Evolutionary conservation across 2,888 invertebrate species (phyloP).

Genomic region (Pinctada fucata): DNA sequence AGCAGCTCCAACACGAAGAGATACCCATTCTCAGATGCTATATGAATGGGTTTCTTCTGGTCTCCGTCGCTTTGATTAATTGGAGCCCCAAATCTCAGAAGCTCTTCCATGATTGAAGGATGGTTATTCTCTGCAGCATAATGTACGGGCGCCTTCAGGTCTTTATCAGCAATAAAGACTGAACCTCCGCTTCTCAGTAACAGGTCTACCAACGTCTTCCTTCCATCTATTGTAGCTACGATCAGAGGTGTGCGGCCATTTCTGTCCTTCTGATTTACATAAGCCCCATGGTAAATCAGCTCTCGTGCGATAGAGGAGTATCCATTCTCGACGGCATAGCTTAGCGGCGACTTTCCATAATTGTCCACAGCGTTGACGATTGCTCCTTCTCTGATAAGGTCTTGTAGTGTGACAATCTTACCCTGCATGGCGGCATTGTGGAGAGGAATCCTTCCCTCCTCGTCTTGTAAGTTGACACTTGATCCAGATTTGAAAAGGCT

Average conservation of each 20-base stretch:
- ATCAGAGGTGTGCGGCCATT: conserved; percentile 33
- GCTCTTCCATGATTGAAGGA: conserved; percentile 16
- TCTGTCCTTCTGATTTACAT: conserved; percentile 32
- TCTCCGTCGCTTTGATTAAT: conserved; percentile 38
- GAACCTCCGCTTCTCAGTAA: conserved; percentile 28
- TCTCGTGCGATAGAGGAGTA: conserved; percentile 23
- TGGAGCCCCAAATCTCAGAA: conserved; percentile 32
- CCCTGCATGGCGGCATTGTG: conserved; percentile 29
- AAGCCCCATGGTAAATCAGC: conserved; percentile 29
- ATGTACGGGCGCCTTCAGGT: conserved; percentile 32
- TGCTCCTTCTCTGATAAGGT: conserved; percentile 22
- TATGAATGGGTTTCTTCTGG: conserved; percentile 36
- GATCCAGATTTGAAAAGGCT: neutral
- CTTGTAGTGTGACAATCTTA: conserved; percentile 13
- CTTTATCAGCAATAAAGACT: conserved; percentile 26
- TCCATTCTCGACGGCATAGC: conserved; percentile 36
- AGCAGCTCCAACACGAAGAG: conserved; percentile 25
- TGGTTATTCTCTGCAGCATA: conserved; percentile 38
- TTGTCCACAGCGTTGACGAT: conserved; percentile 35
- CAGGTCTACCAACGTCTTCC: conserved; percentile 30
- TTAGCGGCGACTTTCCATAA: conserved; percentile 34
- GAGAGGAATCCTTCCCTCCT: conserved; percentile 21
- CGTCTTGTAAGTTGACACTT: conserved; percentile 15
- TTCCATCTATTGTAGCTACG: conserved; percentile 24
- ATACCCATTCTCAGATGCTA: conserved; percentile 32